phyloP scores from a whole-genome alignment of 2,888 invertebrate genomes.

The Odontothrips loti region DNA sequence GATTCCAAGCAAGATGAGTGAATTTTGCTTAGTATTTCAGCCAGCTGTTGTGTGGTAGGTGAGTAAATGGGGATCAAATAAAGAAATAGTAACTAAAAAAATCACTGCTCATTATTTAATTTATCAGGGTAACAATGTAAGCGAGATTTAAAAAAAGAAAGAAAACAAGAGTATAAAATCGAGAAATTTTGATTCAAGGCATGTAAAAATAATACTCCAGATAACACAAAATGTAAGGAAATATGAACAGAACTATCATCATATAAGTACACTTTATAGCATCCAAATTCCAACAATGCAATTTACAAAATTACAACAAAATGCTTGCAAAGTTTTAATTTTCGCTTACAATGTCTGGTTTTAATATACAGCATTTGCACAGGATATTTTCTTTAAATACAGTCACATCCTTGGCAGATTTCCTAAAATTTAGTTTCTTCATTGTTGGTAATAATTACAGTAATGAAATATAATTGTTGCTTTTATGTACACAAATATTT shows the following conservation, averaged over 20 bases:
- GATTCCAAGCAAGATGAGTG: not conserved
- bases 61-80: not conserved
- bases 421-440: conserved; percentile 24
- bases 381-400: conserved; percentile 27
- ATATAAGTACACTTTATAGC: conserved; percentile 23
- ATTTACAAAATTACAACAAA: conserved; percentile 21
- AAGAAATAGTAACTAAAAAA: conserved; percentile 18
- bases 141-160: conserved; percentile 21
- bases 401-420: conserved; percentile 23
- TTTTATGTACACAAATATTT: conserved; percentile 27
- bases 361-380: conserved; percentile 14
- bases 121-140: conserved; percentile 25
- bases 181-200: conserved; percentile 19
- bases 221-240: conserved; percentile 4
- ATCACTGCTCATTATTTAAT: conserved; percentile 25
- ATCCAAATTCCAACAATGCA: not conserved
- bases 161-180: conserved; percentile 20
- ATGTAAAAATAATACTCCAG: conserved; percentile 18
- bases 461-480: conserved; percentile 27
- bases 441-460: conserved; percentile 27
- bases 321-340: conserved; percentile 12
- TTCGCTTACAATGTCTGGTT: conserved; percentile 20
- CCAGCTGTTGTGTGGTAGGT: too few relatives aligned
- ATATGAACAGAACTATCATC: conserved; percentile 21
- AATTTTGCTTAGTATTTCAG: not conserved